Conservation (phyloP, 2,888 invertebrate genomes). For the Hydraecia micacea region DNA sequence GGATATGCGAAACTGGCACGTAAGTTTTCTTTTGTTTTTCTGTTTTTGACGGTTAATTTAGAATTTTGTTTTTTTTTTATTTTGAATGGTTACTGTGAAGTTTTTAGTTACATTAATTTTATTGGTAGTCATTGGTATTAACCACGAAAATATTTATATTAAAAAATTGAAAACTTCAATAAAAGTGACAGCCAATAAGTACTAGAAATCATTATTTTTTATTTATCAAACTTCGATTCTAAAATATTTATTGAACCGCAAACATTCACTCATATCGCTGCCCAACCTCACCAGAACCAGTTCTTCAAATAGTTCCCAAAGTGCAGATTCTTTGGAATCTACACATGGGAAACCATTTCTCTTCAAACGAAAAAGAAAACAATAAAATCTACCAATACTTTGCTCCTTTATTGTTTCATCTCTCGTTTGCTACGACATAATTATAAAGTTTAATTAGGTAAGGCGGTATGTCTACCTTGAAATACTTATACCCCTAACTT, state of each 20-base stretch:
- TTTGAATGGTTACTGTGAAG: neutral
- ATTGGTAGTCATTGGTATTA: neutral
- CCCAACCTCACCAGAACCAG: neutral
- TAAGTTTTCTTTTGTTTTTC: conserved; percentile 70
- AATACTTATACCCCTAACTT: neutral
- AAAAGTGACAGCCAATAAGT: too few relatives aligned
- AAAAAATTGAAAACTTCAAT: neutral
- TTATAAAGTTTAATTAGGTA: neutral
- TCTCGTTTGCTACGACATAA: neutral
- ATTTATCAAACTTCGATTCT: neutral
- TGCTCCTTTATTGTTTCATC: neutral
- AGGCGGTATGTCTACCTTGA: neutral
- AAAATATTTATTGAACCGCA: neutral
- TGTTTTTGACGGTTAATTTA: neutral
- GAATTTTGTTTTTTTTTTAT: neutral
- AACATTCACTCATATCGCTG: too few relatives aligned
- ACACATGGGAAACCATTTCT: neutral
- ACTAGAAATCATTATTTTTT: neutral
- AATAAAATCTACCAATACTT: neutral
- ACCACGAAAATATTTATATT: neutral
- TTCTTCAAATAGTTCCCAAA: neutral
- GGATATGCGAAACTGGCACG: conserved; percentile 80
- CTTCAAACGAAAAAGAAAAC: neutral
- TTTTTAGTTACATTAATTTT: neutral
- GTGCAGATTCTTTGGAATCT: neutral